A percentile compares a stretch with the other conserved stretches of the same genome.
These are phyloP conservation scores for Papilio demoleus DNA, from an alignment of 2,888 invertebrate genomes.

Conservation along the genomic window DNA sequence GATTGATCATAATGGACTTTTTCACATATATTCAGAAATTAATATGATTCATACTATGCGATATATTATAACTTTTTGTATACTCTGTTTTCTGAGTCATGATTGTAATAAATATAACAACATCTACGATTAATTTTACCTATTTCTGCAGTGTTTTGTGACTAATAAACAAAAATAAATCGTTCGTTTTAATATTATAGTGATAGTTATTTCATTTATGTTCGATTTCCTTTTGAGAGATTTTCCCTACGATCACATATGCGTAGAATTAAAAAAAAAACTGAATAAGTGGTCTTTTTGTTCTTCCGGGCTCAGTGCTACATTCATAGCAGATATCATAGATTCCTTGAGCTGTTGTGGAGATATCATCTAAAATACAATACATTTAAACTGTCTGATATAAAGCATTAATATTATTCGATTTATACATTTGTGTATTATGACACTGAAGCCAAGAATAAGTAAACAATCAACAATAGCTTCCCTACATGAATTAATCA, in stretches of 20 bases:
- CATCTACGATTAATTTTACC: background rate
- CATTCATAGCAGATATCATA: no score
- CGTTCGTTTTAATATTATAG: no score
- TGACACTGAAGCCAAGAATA: background rate
- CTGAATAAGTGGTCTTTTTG: no score
- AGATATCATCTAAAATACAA: background rate
- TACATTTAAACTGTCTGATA: background rate
- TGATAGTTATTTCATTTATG: no score
- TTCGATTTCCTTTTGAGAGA: no score
- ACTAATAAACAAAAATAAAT: background rate
- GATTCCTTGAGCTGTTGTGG: no score
- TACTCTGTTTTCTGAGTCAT: background rate
- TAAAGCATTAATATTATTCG: no score
- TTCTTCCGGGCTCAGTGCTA: no score
- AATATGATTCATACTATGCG: background rate
- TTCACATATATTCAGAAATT: background rate
- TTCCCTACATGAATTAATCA: background rate
- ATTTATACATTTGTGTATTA: background rate
- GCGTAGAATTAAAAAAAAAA: no score
- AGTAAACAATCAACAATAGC: slow-evolving; percentile 1
- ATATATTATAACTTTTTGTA: background rate
- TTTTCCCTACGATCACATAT: no score
- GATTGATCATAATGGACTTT: background rate
- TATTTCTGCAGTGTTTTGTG: background rate
- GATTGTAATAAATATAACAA: background rate